Percentiles rank a stretch among this genome's conserved stretches.
Conservation (phyloP, 2,888 invertebrate species). For the Agelastica alni region DNA sequence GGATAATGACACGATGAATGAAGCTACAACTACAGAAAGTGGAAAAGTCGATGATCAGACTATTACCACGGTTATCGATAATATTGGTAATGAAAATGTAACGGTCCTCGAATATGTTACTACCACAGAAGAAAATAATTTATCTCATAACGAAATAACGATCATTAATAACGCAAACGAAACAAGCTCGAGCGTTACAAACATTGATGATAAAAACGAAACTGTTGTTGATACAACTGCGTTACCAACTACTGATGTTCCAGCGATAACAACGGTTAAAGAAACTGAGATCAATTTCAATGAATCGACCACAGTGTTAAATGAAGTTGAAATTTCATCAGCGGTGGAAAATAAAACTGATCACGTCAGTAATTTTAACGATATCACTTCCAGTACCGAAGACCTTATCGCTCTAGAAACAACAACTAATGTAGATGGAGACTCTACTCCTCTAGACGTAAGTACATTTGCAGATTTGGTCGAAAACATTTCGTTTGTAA, state of each 20-base stretch:
- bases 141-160: neutral
- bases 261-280: no score
- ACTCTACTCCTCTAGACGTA: no score
- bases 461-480: no score
- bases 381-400: constrained; percentile 48
- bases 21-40: no score
- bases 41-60: no score
- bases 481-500: no score
- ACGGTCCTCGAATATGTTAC: neutral
- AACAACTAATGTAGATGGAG: constrained; percentile 43
- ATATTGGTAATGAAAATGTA: neutral
- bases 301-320: neutral
- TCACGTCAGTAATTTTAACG: constrained; percentile 34
- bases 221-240: no score
- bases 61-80: no score
- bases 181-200: neutral
- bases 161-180: neutral
- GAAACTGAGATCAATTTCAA: no score
- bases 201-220: constrained; percentile 1
- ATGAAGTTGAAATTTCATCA: constrained; percentile 1
- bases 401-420: constrained; percentile 54
- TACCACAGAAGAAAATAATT: neutral
- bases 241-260: no score
- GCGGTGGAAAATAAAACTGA: constrained; percentile 9
- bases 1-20: no score